Percentiles rank a stretch among this genome's conserved stretches.
These are phyloP conservation scores for Xestobium rufovillosum DNA, from an alignment of 2,888 invertebrate species.

Conservation along the genomic window DNA sequence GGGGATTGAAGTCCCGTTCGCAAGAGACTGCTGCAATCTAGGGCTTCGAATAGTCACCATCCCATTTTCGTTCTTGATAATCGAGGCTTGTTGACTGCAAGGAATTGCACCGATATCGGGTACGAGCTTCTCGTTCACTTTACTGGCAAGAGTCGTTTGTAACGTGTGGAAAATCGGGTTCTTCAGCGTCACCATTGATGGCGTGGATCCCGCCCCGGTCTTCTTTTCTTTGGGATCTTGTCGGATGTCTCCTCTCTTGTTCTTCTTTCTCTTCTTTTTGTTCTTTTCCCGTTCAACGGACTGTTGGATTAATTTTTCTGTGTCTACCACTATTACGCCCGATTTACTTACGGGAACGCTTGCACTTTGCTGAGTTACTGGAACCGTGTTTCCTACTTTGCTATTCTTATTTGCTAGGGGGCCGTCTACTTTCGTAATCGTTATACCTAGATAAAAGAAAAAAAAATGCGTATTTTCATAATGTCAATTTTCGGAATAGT, in stretches of 20 bases:
- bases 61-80: constrained; percentile 64
- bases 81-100: constrained; percentile 54
- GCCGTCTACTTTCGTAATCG: constrained; percentile 46
- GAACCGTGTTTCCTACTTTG: constrained; percentile 20
- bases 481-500: neutral
- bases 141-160: constrained; percentile 42
- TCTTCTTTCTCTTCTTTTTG: constrained; percentile 51
- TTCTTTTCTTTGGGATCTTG: constrained; percentile 21
- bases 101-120: constrained; percentile 24
- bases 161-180: constrained; percentile 66
- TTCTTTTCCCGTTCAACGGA: constrained; percentile 38
- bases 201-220: constrained; percentile 38
- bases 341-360: constrained; percentile 42
- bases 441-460: constrained; percentile 31
- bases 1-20: constrained; percentile 27
- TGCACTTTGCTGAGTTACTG: constrained; percentile 15
- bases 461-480: neutral
- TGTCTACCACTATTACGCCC: constrained; percentile 55
- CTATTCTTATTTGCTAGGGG: constrained; percentile 37
- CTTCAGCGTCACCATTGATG: constrained; percentile 68
- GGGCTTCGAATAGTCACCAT: constrained; percentile 83
- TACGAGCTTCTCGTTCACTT: constrained; percentile 33
- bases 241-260: constrained; percentile 23
- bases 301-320: constrained; percentile 49
- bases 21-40: constrained; percentile 40